Base-by-base conservation (phyloP, 2,113 vertebrate genomes). In the Pelvicachromis taeniatus region DNA sequence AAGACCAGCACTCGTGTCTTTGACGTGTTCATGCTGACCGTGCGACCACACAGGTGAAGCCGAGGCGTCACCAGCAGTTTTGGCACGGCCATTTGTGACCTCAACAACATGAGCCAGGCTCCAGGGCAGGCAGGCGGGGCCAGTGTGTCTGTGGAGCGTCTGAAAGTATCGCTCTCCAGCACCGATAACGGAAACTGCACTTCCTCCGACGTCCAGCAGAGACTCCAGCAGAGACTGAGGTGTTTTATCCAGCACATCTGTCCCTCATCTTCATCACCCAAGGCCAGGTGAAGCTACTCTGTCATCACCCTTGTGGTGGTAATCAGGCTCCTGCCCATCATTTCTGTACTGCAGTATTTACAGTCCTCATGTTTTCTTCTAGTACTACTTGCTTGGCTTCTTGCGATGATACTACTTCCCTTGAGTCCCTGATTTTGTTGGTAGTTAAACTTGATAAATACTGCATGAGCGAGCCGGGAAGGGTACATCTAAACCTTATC, bases 201-300 rank as follows among this genome's bases (percentile, higher is more conserved):
- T 70, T 45, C 13, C 38, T 1, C 8, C 16, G 38, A 11, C 9
- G 13, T 45, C 65, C 65, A 70, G 21, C n/a, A 26, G 65, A 45
- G 40, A 13, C 40, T 70, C 38, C 21, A 70, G 38, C 38, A 45
- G n/a, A n/a, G n/a, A n/a, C n/a, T n/a, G n/a, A n/a, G n/a, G n/a
- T n/a, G n/a, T n/a, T n/a, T n/a, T n/a, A 68, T 21, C 63, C 35
- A 68, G 63, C 63, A 68, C 63, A 68, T 40, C 61, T 42, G 61
- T 42, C 35, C 42, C 12, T 68, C n/a, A 23, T 40, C n/a, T 65
- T 65, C 61, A 68, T 9, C 33, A 65, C 21, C 61, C 1, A 38
- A 1, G 1, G 61, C 0, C 11, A 21, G 33, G 4, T 0, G 33
- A 40, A 65, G 19, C 14, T 29, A 29, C 16, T 31, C 29, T 17